Conservation (phyloP, 2,113 vertebrate genomes). For the Boleophthalmus pectinirostris region DNA sequence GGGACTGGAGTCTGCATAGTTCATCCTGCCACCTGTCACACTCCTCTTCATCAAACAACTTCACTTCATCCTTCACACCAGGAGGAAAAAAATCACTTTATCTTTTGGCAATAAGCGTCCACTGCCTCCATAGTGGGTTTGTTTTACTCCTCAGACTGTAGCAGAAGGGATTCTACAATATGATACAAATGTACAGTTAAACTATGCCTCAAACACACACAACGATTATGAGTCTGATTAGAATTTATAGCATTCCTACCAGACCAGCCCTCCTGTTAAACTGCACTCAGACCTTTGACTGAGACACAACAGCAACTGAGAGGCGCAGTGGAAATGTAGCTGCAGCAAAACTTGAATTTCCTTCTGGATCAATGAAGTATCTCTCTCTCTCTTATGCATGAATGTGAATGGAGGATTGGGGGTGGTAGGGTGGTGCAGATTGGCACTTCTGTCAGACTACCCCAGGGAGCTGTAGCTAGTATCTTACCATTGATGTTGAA, state of each 20-base stretch:
- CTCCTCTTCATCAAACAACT: slow-evolving; percentile 9
- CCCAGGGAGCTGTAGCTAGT: no score
- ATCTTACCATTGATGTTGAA: no score
- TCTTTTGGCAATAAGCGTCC: slow-evolving; percentile 4
- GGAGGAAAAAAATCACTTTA: neutral
- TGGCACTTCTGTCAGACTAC: no score
- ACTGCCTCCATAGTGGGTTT: slow-evolving; percentile 5
- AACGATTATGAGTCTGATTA: neutral
- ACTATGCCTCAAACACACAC: neutral
- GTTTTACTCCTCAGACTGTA: neutral
- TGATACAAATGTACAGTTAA: neutral
- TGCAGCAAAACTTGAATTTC: no score
- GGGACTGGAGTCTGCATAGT: slow-evolving; percentile 11
- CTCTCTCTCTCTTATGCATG: neutral
- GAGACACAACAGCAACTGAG: no score
- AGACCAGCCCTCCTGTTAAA: no score
- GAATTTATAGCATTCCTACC: no score
- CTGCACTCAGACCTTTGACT: no score
- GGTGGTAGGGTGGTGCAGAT: no score
- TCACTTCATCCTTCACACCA: slow-evolving; percentile 8
- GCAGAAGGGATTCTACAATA: neutral
- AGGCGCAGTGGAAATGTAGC: no score
- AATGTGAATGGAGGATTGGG: neutral
- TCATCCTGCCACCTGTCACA: slow-evolving; percentile 10
- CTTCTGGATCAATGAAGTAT: no score